phyloP scores from a whole-genome alignment of 2,888 invertebrate species.

The Ennomos erosarius region DNA sequence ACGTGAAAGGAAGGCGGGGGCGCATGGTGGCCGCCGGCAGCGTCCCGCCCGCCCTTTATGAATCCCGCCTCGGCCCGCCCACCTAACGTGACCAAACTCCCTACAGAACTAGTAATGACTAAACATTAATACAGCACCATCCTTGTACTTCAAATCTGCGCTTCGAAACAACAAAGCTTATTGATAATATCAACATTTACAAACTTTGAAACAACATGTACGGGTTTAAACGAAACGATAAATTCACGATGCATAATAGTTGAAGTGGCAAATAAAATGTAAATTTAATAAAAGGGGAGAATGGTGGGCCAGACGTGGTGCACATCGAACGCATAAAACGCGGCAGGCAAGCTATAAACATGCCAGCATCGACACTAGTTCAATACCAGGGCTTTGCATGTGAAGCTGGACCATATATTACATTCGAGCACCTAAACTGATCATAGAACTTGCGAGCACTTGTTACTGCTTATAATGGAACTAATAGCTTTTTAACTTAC shows the following conservation, averaged over 20 bases:
- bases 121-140: conserved; percentile 16
- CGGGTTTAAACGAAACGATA: conserved; percentile 24
- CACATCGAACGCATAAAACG: conserved; percentile 61
- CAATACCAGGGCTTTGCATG: conserved; percentile 56
- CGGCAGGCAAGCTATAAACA: conserved; percentile 62
- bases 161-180: conserved; percentile 11
- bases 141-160: not conserved
- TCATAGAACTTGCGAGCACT: conserved; percentile 33
- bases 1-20: conserved; percentile 75
- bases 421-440: conserved; percentile 44
- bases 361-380: conserved; percentile 59
- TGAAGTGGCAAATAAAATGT: conserved; percentile 32
- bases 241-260: conserved; percentile 25
- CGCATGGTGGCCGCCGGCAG: conserved; percentile 66
- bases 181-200: conserved; percentile 21
- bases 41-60: conserved; percentile 63
- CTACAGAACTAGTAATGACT: conserved; percentile 29
- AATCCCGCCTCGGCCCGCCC: conserved; percentile 61
- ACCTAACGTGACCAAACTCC: conserved; percentile 47
- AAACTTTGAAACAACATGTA: conserved; percentile 24
- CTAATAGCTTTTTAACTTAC: conserved; percentile 17
- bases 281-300: conserved; percentile 61
- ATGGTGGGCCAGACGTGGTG: conserved; percentile 51
- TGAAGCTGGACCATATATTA: conserved; percentile 54
- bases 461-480: conserved; percentile 26